Base-by-base conservation (phyloP, 1,140 invertebrate genomes). In the Drosophila ohnishii region DNA sequence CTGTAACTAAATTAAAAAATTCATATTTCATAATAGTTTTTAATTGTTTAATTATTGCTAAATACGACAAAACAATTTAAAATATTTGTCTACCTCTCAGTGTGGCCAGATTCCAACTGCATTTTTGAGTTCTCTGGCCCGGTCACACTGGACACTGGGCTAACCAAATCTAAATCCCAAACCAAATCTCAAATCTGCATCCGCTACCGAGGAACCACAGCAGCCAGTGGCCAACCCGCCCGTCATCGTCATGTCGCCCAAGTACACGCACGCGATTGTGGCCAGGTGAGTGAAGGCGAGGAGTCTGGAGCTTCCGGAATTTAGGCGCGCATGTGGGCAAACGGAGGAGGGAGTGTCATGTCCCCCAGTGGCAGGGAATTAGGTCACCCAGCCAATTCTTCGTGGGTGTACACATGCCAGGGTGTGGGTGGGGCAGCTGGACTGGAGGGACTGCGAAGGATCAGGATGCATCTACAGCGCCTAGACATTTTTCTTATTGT, bases 251-350 rank as follows among this genome's bases (percentile, higher is more conserved):
- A 89, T 89, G 86, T 90, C 82, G 44, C 82, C 71, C 35, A 90
- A 77, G 75, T 90, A 87, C 60, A 82, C 88, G 47, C 88, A 90
- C 56, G 88, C 88, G 45, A 90, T 90, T 71, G 88, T 90, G 25
- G 84, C 88, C 58, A 90, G 88, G 88, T 90, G 56, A 78, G 77
- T 61, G 34, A 10, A 6, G 51, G 10, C 1, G 13, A 14, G 30
- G 53, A 14, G 50, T 5, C 48, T 28, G 34, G 39, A 32, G 16
- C 39, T 10, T 16, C 4, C 14, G 32, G 51, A 55, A 25, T 37
- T 55, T 14, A 14, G 11, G 22, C 34, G 47, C 47, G 47, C 47
- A 53, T 39, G 45, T 61, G 59, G 47, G 30, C 16, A 34, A 22
- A 19, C n/a, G 55, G 61, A 40, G 44, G 67, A 53, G 69, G 67